A percentile compares a stretch with the other conserved stretches of the same genome.
phyloP scores from a whole-genome alignment of 2,113 vertebrate genomes.

The Corythornis cristatus region DNA sequence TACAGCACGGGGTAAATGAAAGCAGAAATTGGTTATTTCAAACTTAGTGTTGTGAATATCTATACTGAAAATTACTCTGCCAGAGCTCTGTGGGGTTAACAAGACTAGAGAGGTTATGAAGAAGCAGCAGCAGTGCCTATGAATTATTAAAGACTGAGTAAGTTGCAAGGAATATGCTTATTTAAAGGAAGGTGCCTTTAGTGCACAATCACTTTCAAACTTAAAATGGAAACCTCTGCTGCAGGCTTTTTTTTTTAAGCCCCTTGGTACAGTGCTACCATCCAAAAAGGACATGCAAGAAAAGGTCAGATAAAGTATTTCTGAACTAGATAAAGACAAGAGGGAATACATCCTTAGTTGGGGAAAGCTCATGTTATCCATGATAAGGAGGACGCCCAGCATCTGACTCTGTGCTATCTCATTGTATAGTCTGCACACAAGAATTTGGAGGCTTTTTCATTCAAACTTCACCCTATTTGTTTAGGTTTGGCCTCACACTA shows the following conservation, averaged over 20 bases:
- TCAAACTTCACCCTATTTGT: not conserved
- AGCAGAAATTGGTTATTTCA: not conserved
- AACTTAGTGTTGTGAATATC: not conserved
- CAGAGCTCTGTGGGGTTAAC: not conserved
- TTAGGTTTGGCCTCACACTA: not conserved
- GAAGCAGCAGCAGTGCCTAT: not conserved
- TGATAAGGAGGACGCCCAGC: not conserved
- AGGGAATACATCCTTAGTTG: not conserved
- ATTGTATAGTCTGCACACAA: constrained; percentile 7
- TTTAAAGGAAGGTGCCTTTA: constrained; percentile 12
- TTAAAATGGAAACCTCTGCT: constrained; percentile 21
- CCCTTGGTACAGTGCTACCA: not conserved
- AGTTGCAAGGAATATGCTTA: not conserved
- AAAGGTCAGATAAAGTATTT: not conserved
- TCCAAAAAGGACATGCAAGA: not conserved
- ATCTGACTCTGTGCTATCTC: constrained; percentile 22
- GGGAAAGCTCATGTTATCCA: not conserved
- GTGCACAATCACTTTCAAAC: not conserved
- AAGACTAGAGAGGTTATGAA: not conserved
- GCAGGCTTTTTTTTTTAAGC: not conserved
- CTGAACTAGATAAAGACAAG: constrained; percentile 22
- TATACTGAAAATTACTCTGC: not conserved
- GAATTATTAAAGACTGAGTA: not conserved
- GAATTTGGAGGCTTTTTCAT: not conserved
- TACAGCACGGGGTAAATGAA: not conserved